phyloP scores from a whole-genome alignment of 2,888 invertebrate species.

The Charanyca ferruginea region DNA sequence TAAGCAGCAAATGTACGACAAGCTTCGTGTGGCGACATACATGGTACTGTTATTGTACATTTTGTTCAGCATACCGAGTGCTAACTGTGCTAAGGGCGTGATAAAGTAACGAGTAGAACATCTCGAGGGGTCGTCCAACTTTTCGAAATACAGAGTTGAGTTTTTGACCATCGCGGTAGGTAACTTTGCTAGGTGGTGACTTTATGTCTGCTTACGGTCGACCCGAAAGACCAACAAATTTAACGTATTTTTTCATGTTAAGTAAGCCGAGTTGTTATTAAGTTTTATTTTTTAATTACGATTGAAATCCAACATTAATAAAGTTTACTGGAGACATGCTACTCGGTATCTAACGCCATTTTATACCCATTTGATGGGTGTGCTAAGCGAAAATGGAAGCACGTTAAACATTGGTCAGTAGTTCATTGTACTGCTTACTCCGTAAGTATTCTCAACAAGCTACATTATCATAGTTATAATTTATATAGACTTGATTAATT shows the following conservation, averaged over 20 bases:
- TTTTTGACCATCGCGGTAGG: not conserved
- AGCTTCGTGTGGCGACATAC: conserved; percentile 46
- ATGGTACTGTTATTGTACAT: not conserved
- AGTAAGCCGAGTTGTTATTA: not conserved
- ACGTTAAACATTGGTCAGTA: conserved; percentile 29
- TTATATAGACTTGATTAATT: conserved; percentile 67
- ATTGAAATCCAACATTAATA: not conserved
- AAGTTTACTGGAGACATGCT: conserved; percentile 26
- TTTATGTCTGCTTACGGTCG: no score
- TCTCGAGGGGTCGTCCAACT: conserved; percentile 2
- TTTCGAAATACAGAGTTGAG: no score
- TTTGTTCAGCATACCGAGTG: conserved; percentile 2
- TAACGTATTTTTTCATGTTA: no score
- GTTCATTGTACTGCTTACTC: conserved; percentile 83
- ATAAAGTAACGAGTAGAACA: conserved; percentile 34
- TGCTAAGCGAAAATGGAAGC: conserved; percentile 30
- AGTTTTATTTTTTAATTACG: not conserved
- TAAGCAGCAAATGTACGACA: conserved; percentile 80
- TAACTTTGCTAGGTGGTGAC: no score
- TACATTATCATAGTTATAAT: conserved; percentile 81
- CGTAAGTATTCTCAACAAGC: conserved; percentile 79
- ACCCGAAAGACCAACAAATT: conserved; percentile 1
- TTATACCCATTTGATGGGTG: conserved; percentile 16
- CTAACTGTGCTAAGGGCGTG: not conserved
- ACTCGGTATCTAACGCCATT: conserved; percentile 23